Evolutionary conservation across 2,113 vertebrate genomes (phyloP).

Genomic region (Apus apus): DNA sequence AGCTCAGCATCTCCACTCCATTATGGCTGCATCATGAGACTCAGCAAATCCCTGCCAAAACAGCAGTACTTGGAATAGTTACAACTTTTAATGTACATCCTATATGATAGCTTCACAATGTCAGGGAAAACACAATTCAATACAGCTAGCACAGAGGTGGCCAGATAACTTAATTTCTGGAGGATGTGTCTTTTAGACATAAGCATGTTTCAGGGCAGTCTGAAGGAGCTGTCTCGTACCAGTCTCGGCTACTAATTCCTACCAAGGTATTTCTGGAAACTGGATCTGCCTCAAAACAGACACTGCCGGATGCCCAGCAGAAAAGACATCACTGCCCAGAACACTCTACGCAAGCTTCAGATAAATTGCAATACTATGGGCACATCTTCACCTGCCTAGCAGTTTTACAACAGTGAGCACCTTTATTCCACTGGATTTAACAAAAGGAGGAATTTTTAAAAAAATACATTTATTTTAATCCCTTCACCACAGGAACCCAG

Average conservation of each 20-base stretch:
- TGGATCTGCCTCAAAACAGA: background rate
- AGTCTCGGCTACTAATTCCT: background rate
- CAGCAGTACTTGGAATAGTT: slow-evolving; percentile 41
- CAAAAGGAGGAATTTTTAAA: background rate
- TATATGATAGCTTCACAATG: background rate
- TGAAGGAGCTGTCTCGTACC: background rate
- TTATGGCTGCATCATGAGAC: slow-evolving; percentile 8
- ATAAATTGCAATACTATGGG: fast-evolving
- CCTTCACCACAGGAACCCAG: background rate
- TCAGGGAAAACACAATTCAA: slow-evolving; percentile 9
- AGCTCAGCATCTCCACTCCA: slow-evolving; percentile 57
- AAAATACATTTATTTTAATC: background rate
- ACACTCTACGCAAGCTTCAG: background rate
- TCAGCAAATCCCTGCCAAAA: slow-evolving; percentile 40
- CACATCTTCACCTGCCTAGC: background rate
- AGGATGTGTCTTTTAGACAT: background rate
- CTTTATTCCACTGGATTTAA: background rate
- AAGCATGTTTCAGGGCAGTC: background rate
- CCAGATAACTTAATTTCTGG: background rate
- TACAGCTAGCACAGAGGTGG: background rate
- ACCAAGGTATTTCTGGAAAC: background rate
- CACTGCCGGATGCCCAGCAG: background rate
- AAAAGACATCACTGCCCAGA: background rate
- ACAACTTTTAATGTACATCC: slow-evolving; percentile 49
- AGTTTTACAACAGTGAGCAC: background rate